Base-by-base conservation (phyloP, 2,797 vertebrate species). In the Glyptemys insculpta region DNA sequence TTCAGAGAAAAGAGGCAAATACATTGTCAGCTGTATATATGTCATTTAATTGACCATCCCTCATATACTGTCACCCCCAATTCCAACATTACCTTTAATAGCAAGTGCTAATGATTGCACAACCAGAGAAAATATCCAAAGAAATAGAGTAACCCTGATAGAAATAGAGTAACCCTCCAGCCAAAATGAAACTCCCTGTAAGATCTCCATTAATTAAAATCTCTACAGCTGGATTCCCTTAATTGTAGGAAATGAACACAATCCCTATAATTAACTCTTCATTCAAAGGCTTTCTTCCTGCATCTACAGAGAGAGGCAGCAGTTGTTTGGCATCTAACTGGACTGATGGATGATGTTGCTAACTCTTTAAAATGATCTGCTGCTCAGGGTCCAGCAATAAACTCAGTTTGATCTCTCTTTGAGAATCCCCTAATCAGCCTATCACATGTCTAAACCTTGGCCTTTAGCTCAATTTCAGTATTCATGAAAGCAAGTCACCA, bases 201-300 rank as follows among this genome's bases (percentile, higher is more conserved):
- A 96, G 92, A 85, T 95, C 83, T 95, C 80, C 49, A 34, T 96
- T 97, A 97, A 96, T 97, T 97, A 95, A 97, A 96, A 97, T 95
- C 80, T 83, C 80, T 92, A 81, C 92, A 96, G 85, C 95, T 96
- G 89, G 85, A 47, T 86, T 92, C 74, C 83, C 68, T 94, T 96
- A 97, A 96, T 96, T 96, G 87, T 94, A 93, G 91, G 88, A 97
- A 96, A 86, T 18, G 86, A 94, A 94, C 62, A 93, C 83, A 87
- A 68, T 82, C 85, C 81, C 81, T 91, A 37, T 96, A 97, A 95
- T 97, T 97, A 96, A 74, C 84, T 96, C n/a, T 56, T 82, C 78
- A 90, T n/a, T 95, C 89, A 87, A 96, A 94, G 84, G 56, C 72
- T 83, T 83, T 74, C n/a, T 0, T 0, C 2, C 65, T 85, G 88